phyloP scores from a whole-genome alignment of 2,888 invertebrate species.

The Eurytoma californica region DNA sequence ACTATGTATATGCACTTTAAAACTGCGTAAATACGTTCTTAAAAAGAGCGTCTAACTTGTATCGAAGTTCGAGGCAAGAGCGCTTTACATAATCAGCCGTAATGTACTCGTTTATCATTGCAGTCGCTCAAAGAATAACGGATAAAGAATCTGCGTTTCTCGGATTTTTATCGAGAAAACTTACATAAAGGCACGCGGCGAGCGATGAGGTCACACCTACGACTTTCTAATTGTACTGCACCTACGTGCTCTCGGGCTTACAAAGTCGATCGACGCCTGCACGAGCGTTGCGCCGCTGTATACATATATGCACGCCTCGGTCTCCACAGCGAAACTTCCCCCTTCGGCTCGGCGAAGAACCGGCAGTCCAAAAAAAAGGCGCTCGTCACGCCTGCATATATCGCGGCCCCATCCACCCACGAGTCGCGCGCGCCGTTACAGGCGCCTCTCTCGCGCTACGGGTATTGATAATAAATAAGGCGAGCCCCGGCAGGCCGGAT shows the following conservation, averaged over 20 bases:
- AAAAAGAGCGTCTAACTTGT: too few species aligned
- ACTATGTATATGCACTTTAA: too few species aligned
- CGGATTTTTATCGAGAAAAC: not conserved
- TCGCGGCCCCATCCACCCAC: not conserved
- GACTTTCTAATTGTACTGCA: constrained; percentile 26
- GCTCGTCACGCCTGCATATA: not conserved
- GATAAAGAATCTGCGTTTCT: constrained; percentile 11
- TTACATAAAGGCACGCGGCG: constrained; percentile 17
- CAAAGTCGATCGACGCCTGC: not conserved
- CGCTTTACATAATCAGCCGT: not conserved
- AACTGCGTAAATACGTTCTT: too few species aligned
- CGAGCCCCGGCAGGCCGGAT: not conserved
- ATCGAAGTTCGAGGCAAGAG: not conserved
- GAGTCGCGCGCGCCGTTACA: not conserved
- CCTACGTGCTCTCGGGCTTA: not conserved
- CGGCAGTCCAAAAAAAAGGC: not conserved
- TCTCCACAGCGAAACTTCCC: too few species aligned
- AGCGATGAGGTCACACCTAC: not conserved
- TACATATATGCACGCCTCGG: too few species aligned
- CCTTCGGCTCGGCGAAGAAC: too few species aligned
- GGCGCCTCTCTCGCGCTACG: constrained; percentile 22
- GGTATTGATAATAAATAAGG: constrained; percentile 45
- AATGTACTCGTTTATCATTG: not conserved
- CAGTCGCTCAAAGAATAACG: constrained; percentile 5
- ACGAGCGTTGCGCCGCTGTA: too few species aligned